A percentile compares a stretch with the other conserved stretches of the same genome.
phyloP scores from a whole-genome alignment of 2,113 vertebrate genomes.

The Hiodon tergisus region DNA sequence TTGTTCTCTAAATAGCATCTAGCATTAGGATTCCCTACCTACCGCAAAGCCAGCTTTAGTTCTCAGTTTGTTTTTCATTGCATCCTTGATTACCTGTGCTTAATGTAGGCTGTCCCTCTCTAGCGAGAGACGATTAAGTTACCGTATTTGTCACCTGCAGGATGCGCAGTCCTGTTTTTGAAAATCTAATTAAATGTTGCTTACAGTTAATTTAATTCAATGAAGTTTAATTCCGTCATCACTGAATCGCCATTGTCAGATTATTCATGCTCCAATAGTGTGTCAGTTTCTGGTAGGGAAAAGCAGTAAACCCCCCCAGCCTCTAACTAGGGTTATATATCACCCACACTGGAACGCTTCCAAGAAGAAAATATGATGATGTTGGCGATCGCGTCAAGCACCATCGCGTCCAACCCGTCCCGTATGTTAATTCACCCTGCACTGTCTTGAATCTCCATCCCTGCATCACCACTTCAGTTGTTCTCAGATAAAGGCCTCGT shows the following conservation, averaged over 20 bases:
- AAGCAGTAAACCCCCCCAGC: not conserved
- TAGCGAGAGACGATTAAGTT: conserved; percentile 39
- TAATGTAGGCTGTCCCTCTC: conserved; percentile 34
- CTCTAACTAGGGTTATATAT: conserved; percentile 55
- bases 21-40: not conserved
- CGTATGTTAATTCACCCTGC: conserved; percentile 35
- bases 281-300: conserved; percentile 33
- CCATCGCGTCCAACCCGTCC: conserved; percentile 35
- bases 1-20: too few species aligned
- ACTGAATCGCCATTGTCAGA: conserved; percentile 36
- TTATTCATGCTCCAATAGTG: conserved; percentile 50
- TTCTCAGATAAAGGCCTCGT: not conserved
- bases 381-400: conserved; percentile 34
- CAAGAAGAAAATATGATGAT: conserved; percentile 49
- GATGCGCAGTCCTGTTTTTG: conserved; percentile 38
- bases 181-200: conserved; percentile 38
- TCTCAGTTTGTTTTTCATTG: conserved; percentile 33
- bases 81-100: conserved; percentile 34
- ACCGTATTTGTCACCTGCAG: conserved; percentile 23
- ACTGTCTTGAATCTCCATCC: conserved; percentile 22
- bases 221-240: conserved; percentile 47
- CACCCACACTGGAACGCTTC: conserved; percentile 44
- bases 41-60: not conserved
- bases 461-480: not conserved
- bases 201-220: conserved; percentile 47